A percentile compares a stretch with the other conserved stretches of the same genome.
phyloP scores from a whole-genome alignment of 2,113 vertebrate genomes.

The Leuciscus idus region DNA sequence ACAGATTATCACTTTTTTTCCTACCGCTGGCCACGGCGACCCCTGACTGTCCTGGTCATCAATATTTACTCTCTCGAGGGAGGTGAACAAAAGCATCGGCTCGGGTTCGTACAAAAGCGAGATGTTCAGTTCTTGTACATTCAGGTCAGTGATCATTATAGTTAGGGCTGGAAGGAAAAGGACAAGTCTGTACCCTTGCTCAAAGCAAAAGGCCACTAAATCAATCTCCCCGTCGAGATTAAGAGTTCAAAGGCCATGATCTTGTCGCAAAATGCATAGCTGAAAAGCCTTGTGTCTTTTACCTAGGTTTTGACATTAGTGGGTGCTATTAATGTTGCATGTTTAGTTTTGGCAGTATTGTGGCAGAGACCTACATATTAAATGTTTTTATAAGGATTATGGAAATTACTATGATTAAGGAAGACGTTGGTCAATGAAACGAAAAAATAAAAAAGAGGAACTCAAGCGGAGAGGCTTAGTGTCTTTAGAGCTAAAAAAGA shows the following conservation, averaged over 20 bases:
- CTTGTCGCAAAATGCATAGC: not conserved
- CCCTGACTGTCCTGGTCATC: constrained; percentile 67
- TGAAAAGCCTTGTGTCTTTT: not conserved
- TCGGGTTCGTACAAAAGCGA: not conserved
- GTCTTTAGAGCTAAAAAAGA: constrained; percentile 43
- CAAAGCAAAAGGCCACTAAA: constrained; percentile 22
- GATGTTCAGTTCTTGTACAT: constrained; percentile 10
- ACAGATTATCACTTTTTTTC: constrained; percentile 67
- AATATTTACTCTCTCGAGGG: constrained; percentile 70
- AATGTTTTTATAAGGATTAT: not conserved
- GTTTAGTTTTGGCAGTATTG: not conserved
- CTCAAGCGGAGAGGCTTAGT: constrained; percentile 1
- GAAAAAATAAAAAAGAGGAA: constrained; percentile 18
- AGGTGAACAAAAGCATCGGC: constrained; percentile 58
- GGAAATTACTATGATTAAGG: not conserved
- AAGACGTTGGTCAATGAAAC: not conserved
- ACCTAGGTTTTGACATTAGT: constrained; percentile 13
- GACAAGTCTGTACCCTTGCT: not conserved
- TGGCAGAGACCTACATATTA: not conserved
- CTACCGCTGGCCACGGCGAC: not conserved
- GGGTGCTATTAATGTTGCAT: not conserved
- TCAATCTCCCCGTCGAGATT: constrained; percentile 24
- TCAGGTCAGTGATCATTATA: constrained; percentile 14
- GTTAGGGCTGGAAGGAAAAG: not conserved
- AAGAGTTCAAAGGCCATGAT: constrained; percentile 30